Evolutionary conservation across 2,113 vertebrate genomes (phyloP).

Genomic region (Bos indicus): DNA sequence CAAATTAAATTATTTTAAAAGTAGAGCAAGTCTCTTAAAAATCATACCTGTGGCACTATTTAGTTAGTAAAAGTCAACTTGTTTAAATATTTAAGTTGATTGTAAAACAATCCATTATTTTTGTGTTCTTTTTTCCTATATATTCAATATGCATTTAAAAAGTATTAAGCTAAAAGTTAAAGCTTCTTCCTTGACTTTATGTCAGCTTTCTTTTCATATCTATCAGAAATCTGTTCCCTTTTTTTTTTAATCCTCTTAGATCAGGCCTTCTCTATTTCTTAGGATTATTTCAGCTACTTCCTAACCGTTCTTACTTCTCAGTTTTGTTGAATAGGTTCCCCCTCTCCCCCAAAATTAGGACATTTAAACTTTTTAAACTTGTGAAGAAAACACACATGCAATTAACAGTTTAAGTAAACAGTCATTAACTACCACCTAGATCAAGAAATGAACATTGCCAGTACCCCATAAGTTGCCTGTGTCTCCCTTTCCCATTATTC

Average conservation of each 20-base stretch:
- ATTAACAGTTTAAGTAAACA: not conserved
- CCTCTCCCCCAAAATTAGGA: not conserved
- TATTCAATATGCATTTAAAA: not conserved
- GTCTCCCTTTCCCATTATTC: not conserved
- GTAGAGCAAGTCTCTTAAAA: not conserved
- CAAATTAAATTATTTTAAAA: not conserved
- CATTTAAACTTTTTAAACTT: not conserved
- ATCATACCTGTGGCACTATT: not conserved
- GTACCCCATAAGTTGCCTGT: not conserved
- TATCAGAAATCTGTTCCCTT: not conserved
- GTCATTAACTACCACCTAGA: not conserved
- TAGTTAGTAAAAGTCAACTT: not conserved
- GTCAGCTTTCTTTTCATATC: not conserved
- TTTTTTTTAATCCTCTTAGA: not conserved
- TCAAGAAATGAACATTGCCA: not conserved
- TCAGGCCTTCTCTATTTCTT: not conserved
- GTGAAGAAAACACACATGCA: not conserved
- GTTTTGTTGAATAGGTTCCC: not conserved
- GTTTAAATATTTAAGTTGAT: not conserved
- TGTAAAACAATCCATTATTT: not conserved
- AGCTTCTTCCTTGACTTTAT: not conserved
- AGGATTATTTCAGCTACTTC: not conserved
- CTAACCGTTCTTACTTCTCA: not conserved
- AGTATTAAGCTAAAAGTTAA: not conserved
- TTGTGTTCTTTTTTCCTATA: not conserved